Evolutionary conservation across 2,888 invertebrate genomes (phyloP).

Genomic region (Eilema griseolum): DNA sequence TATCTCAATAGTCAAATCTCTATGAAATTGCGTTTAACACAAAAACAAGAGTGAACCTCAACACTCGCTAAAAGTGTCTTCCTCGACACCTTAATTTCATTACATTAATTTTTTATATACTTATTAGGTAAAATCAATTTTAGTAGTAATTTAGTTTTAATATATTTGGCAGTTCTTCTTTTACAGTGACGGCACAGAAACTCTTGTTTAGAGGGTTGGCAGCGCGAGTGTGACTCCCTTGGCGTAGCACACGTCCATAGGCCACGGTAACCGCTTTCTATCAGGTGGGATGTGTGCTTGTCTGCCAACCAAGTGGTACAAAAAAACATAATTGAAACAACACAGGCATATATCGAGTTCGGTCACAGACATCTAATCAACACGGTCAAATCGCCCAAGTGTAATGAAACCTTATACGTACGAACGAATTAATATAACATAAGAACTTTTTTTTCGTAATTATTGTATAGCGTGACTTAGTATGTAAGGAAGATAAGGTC

Average conservation of each 20-base stretch:
- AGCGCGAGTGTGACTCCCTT: no score
- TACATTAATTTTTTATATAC: not conserved
- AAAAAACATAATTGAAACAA: conserved; percentile 26
- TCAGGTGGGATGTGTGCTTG: no score
- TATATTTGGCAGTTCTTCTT: conserved; percentile 25
- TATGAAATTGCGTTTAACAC: not conserved
- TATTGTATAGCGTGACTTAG: conserved; percentile 54
- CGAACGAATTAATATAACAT: conserved; percentile 13
- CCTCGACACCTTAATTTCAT: no score
- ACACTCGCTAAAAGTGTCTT: not conserved
- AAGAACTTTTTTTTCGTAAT: conserved; percentile 44
- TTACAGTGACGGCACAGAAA: no score
- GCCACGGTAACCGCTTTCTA: no score
- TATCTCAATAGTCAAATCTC: not conserved
- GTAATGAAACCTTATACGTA: conserved; percentile 22
- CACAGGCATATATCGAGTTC: conserved; percentile 34
- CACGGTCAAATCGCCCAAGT: conserved; percentile 32
- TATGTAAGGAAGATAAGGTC: conserved; percentile 63
- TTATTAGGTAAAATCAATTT: conserved; percentile 22
- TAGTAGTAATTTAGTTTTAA: conserved; percentile 13
- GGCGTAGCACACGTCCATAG: no score
- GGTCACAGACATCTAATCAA: conserved; percentile 38
- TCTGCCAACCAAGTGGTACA: no score
- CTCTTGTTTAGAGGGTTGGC: no score
- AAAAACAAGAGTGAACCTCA: no score